Base-by-base conservation (phyloP, 2,888 invertebrate species). In the Hemistola chrysoprasaria region DNA sequence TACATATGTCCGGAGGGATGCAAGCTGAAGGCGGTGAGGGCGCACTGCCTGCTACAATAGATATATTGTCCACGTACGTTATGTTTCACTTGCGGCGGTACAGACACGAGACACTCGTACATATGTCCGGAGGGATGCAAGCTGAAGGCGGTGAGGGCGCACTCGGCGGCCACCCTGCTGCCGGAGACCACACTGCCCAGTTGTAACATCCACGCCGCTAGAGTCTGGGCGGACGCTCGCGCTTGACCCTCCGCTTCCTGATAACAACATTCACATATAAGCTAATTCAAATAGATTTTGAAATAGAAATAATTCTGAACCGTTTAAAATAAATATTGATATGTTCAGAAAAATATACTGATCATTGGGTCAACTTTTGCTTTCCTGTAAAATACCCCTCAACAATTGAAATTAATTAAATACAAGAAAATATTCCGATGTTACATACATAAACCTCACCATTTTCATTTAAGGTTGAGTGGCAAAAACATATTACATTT, bases 1-100 rank as follows among this genome's bases (percentile, higher is more conserved):
- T 92, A 91, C 73, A 92, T 91, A 6, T 77, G 76, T 22, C 85
- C 78, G 4, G 93, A 92, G 2, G 95, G 95, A 62, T 93, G 91
- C 33, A 95, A 80, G 28, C 94, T 94, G 81, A 95, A 95, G 0
- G 95, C 93, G 0, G 95, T 94, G 24, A 95, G 86, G 0, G 92
- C 79, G 63, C 94, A 95, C 78, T 92, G 37, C 85, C 85, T 10
- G 90, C 78, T 22, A 94, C 81, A 27, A 92, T 72, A 95, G 77
- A 53, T 92, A 90, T 4, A 92, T 77, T 76, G 94, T 94, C 73
- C 92, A 92, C 45, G 77, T 66, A 3, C 92, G 86, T 16, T 93
- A 75, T 16, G 71, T 78, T 65, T 90, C 0, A 69, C 60, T 38
- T 77, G 47, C 1, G 30, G 34, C 2, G 79, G 83, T 40, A 79